Evolutionary conservation across 2,888 invertebrate species (phyloP), one percentile per base, ranked within the genome.

Genomic region (Phyto melanocephala): DNA sequence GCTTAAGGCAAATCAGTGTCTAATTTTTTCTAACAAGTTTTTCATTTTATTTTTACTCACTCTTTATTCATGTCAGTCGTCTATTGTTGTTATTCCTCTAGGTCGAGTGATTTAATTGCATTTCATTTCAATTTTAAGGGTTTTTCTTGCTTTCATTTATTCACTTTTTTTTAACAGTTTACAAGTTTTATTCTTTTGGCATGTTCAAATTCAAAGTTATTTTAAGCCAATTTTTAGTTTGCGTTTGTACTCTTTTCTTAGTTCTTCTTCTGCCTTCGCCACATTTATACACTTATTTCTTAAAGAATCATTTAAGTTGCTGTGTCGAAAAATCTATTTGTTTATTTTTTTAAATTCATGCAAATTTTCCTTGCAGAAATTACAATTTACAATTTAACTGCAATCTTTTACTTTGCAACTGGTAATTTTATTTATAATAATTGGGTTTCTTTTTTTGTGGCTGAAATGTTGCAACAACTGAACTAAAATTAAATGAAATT

Each of bases 41-140:
- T 65, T 11, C 56, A 71, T 67, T 72, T 40, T 58, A 40, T 65
- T 37, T 68, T 63, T 37, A 62, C 22, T 74, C 4, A 17, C 52
- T 37, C 40, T 42, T 24, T 33, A 17, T 56, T 42, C 2, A 11
- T 42, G 17, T 5, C 28, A 28, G 28, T 28, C 3, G 40, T 33
- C 52, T 56, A 54, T 75, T 50, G 60, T 75, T 40, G 24, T 50
- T 50, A 28, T 54, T 50, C 33, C 47, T 80, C 35, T 80, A 65
- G 82, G 82, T 82, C 75, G 75, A 75, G 75, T 82, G 65, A 70
- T 60, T 82, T 82, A 82, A 82, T 82, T 82, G 82, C 79, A 82
- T 82, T 82, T 82, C 78, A 78, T 74, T 75, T 70, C 70, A 79
- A 74, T 75, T 75, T 77, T 13, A 75, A 70, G 67, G 60, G 24